Evolutionary conservation across 2,888 invertebrate genomes (phyloP).

Genomic region (Eudemis profundana): DNA sequence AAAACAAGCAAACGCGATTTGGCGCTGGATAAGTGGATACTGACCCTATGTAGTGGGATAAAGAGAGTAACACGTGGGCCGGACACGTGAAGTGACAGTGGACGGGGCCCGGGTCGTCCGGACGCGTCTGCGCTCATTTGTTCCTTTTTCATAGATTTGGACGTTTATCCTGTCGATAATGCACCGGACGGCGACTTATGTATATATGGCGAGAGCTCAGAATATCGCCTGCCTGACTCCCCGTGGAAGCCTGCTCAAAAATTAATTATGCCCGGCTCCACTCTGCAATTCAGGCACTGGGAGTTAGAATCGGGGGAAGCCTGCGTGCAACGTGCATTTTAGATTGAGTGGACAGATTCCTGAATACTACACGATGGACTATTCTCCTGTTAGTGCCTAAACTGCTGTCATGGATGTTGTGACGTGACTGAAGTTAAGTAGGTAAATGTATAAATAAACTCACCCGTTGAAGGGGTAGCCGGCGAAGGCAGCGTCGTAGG

Average conservation of each 20-base stretch:
- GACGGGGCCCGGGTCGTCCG: slow-evolving; percentile 46
- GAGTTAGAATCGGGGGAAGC: slow-evolving; percentile 43
- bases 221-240: slow-evolving; percentile 46
- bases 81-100: slow-evolving; percentile 55
- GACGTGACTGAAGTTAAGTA: background rate
- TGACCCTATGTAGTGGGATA: slow-evolving; percentile 30
- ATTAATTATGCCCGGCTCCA: slow-evolving; percentile 60
- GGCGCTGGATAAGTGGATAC: slow-evolving; percentile 18
- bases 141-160: slow-evolving; percentile 61
- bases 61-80: slow-evolving; percentile 43
- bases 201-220: slow-evolving; percentile 51
- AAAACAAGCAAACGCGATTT: slow-evolving; percentile 29
- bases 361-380: slow-evolving; percentile 27
- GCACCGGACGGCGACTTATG: slow-evolving; percentile 52
- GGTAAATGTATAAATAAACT: slow-evolving; percentile 69
- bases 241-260: slow-evolving; percentile 54
- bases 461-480: slow-evolving; percentile 98
- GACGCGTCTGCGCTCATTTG: slow-evolving; percentile 49
- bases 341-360: slow-evolving; percentile 47
- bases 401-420: slow-evolving; percentile 22
- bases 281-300: slow-evolving; percentile 46
- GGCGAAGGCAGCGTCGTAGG: slow-evolving; percentile 96
- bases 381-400: slow-evolving; percentile 5
- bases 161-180: slow-evolving; percentile 60
- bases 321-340: slow-evolving; percentile 50